Conservation (phyloP, 2,113 vertebrate genomes). For the Bujurquina vittata region DNA sequence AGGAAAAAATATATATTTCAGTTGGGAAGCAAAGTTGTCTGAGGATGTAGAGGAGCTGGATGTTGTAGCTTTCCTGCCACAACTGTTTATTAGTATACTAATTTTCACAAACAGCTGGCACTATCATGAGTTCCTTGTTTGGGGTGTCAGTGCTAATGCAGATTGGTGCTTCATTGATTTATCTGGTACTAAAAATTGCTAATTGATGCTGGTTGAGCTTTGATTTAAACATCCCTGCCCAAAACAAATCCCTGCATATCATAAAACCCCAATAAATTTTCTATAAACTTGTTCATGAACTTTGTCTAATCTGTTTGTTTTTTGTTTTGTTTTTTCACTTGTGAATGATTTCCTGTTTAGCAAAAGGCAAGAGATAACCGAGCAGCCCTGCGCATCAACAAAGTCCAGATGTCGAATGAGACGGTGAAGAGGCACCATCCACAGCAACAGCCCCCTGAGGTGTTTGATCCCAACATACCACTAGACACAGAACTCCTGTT, state of each 20-base stretch:
- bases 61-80: neutral
- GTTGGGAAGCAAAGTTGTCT: neutral
- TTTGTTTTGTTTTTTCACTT: constrained; percentile 9
- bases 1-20: neutral
- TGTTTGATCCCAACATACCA: constrained; percentile 89
- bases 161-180: neutral
- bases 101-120: neutral
- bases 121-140: neutral
- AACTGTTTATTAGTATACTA: neutral
- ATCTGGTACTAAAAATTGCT: neutral
- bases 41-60: neutral
- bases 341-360: constrained; percentile 79
- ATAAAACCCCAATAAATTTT: neutral
- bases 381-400: constrained; percentile 96
- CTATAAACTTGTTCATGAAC: neutral
- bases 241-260: neutral
- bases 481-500: constrained; percentile 92
- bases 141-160: neutral
- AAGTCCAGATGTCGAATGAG: constrained; percentile 98
- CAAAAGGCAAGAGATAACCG: constrained; percentile 99
- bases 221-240: neutral
- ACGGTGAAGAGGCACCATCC: constrained; percentile 90
- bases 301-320: constrained; percentile 7
- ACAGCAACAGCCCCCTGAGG: constrained; percentile 92
- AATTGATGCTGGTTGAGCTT: neutral